Conservation (phyloP, 1,140 invertebrate genomes). For the Drosophila melanogaster region DNA sequence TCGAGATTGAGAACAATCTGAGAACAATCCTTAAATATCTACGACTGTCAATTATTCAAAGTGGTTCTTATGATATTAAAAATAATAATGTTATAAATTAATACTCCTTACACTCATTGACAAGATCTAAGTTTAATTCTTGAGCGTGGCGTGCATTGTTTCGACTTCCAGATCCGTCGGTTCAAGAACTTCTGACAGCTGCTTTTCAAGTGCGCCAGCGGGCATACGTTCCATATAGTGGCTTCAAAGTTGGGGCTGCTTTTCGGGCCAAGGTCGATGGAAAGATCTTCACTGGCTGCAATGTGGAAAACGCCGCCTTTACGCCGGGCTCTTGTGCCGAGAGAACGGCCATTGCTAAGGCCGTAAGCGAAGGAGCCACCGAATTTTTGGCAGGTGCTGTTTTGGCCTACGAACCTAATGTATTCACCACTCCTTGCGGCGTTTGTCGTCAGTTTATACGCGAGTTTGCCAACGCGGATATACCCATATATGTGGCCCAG, state of each 20-base stretch:
- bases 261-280: conserved; percentile 89
- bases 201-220: conserved; percentile 87
- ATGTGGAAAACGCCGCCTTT: conserved; percentile 95
- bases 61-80: not conserved
- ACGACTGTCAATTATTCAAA: not conserved
- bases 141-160: conserved; percentile 5
- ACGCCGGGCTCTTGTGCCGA: conserved; percentile 95
- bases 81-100: not conserved
- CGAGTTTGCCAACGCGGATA: conserved; percentile 89
- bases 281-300: conserved; percentile 90
- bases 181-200: conserved; percentile 88
- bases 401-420: conserved; percentile 87
- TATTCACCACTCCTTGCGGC: conserved; percentile 94
- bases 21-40: not conserved
- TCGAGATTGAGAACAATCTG: not conserved
- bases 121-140: not conserved
- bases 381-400: conserved; percentile 92
- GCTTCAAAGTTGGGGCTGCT: conserved; percentile 96
- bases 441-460: conserved; percentile 94
- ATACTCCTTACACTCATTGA: not conserved
- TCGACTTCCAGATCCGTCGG: conserved; percentile 85
- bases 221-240: conserved; percentile 95
- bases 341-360: conserved; percentile 92
- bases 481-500: conserved; percentile 90
- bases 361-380: conserved; percentile 93